These are phyloP conservation scores for Drosophila borealis DNA, from an alignment of 2,888 invertebrate species.

Conservation along the genomic window DNA sequence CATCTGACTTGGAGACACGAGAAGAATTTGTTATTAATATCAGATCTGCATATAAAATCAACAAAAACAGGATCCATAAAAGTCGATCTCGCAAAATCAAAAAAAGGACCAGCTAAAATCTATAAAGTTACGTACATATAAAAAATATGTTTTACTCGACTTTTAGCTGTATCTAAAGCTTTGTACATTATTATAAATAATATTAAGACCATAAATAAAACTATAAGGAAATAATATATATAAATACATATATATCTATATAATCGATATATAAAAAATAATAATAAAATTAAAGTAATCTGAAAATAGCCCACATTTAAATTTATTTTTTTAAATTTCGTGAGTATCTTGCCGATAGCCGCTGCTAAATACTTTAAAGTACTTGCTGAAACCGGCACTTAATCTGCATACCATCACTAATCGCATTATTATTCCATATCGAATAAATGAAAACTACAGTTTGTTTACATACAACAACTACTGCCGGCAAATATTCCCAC, in stretches of 20 bases:
- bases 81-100: neutral
- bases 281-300: neutral
- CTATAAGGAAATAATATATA: neutral
- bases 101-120: neutral
- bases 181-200: neutral
- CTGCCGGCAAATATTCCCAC: neutral
- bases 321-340: no score
- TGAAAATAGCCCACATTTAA: no score
- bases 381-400: neutral
- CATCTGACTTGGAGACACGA: neutral
- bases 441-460: neutral
- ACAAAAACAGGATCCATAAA: neutral
- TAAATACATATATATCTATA: neutral
- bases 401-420: neutral
- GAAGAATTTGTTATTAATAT: conserved; percentile 1
- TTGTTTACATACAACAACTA: neutral
- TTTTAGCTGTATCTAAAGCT: neutral
- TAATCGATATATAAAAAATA: neutral
- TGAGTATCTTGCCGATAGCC: no score
- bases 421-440: neutral
- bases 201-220: neutral
- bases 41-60: conserved; percentile 1
- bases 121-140: neutral
- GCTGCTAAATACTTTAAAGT: neutral
- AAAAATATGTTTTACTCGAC: neutral